phyloP scores from a whole-genome alignment of 2,888 invertebrate genomes.

The Drosophila setosimentum region DNA sequence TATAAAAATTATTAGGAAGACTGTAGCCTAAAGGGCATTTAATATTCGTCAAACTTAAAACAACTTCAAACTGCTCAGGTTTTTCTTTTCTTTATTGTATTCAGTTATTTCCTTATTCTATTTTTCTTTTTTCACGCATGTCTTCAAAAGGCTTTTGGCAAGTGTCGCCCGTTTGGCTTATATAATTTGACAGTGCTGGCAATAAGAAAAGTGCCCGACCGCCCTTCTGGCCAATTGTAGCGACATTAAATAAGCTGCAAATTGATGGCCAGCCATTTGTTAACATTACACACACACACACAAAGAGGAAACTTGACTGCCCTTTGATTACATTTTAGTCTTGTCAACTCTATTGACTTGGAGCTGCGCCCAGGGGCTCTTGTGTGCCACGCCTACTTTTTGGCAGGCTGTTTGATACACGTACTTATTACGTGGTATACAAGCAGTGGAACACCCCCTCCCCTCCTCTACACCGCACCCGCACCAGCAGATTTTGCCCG shows the following conservation, averaged over 20 bases:
- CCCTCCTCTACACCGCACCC: no score
- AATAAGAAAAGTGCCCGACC: conserved; percentile 55
- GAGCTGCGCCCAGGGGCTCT: conserved; percentile 2
- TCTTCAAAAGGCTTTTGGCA: conserved; percentile 42
- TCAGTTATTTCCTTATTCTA: neutral
- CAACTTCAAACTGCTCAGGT: neutral
- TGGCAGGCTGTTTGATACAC: conserved; percentile 38
- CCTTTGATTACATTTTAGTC: conserved; percentile 69
- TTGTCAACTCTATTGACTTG: conserved; percentile 56
- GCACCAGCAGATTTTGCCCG: neutral
- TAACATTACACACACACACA: conserved; percentile 58
- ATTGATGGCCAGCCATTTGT: conserved; percentile 80
- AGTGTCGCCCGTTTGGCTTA: conserved; percentile 58
- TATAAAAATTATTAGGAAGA: neutral
- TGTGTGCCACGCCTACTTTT: conserved; percentile 15
- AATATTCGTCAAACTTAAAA: neutral
- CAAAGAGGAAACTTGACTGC: conserved; percentile 33
- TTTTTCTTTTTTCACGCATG: conserved; percentile 36
- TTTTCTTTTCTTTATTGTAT: neutral
- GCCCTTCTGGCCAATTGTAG: conserved; percentile 57
- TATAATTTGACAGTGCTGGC: conserved; percentile 71
- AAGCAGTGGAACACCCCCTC: conserved; percentile 26
- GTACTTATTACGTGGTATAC: conserved; percentile 48
- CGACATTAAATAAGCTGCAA: conserved; percentile 76
- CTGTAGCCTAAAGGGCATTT: neutral